Percentiles rank a stretch among this genome's conserved stretches.
phyloP scores from a whole-genome alignment of 2,113 vertebrate genomes.

The Mugil cephalus region DNA sequence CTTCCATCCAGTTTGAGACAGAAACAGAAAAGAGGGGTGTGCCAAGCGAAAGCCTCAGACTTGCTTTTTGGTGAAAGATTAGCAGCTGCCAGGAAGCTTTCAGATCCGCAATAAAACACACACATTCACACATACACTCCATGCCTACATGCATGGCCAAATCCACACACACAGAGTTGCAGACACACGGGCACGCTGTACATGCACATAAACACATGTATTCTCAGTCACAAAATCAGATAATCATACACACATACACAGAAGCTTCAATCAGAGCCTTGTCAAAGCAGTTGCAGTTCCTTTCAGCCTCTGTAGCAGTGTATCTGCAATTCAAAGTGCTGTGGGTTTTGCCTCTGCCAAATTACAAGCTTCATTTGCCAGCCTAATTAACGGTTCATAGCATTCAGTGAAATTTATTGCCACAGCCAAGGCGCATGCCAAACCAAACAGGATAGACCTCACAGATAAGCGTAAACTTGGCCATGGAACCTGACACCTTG shows the following conservation, averaged over 20 bases:
- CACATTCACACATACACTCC: conserved; percentile 6
- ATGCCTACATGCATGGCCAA: conserved; percentile 34
- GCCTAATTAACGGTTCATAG: conserved; percentile 83
- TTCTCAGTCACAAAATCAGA: conserved; percentile 28
- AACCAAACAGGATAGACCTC: conserved; percentile 80
- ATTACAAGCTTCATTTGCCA: conserved; percentile 85
- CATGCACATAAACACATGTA: neutral
- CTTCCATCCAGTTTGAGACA: conserved; percentile 65
- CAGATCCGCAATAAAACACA: conserved; percentile 30
- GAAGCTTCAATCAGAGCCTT: conserved; percentile 54
- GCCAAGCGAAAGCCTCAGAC: conserved; percentile 54
- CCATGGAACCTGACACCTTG: conserved; percentile 77
- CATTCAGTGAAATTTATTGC: conserved; percentile 79
- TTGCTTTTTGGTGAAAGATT: conserved; percentile 68
- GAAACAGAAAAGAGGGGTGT: conserved; percentile 58
- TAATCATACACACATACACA: conserved; percentile 2
- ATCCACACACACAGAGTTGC: conserved; percentile 7
- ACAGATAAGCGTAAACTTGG: conserved; percentile 78
- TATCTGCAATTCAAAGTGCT: conserved; percentile 78
- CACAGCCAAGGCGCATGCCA: conserved; percentile 67
- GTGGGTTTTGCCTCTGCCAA: conserved; percentile 77
- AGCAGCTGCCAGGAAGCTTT: conserved; percentile 65
- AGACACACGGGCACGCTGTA: conserved; percentile 6
- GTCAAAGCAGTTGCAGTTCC: conserved; percentile 63
- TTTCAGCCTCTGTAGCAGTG: conserved; percentile 64